Evolutionary conservation across 2,113 vertebrate species (phyloP).

Genomic region (Colossoma macropomum): DNA sequence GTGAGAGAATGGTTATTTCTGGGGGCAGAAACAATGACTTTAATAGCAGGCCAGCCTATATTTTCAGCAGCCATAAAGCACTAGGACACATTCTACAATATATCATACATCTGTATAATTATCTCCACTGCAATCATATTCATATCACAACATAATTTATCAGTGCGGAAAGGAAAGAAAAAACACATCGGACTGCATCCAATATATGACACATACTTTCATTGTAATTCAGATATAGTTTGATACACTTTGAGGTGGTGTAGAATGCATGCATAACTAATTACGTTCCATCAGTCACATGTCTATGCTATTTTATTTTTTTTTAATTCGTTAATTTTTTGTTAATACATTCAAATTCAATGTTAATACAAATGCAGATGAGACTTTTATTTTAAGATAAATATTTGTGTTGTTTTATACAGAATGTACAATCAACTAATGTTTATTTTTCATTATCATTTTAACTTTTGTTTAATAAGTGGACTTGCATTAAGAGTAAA

Average conservation of each 20-base stretch:
- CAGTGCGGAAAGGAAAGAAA: neutral
- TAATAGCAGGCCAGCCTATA: conserved; percentile 31
- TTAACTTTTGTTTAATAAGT: too few relatives aligned
- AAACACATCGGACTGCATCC: too few relatives aligned
- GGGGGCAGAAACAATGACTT: neutral
- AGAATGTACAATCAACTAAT: neutral
- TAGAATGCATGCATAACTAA: neutral
- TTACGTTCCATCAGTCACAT: neutral
- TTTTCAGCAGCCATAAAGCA: neutral
- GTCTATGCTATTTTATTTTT: neutral
- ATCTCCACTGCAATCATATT: neutral
- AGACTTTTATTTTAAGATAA: neutral
- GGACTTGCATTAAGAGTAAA: too few relatives aligned
- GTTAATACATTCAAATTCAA: too few relatives aligned
- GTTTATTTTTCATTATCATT: neutral
- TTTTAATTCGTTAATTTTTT: neutral
- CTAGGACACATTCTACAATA: neutral
- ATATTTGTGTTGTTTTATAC: neutral
- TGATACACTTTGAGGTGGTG: too few relatives aligned
- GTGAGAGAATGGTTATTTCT: neutral
- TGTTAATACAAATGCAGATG: too few relatives aligned
- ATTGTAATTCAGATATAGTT: neutral
- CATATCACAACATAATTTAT: neutral
- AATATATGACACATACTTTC: too few relatives aligned
- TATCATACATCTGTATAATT: neutral